phyloP scores from a whole-genome alignment of 1,140 invertebrate species.

The Trachymyrmex cornetzi region DNA sequence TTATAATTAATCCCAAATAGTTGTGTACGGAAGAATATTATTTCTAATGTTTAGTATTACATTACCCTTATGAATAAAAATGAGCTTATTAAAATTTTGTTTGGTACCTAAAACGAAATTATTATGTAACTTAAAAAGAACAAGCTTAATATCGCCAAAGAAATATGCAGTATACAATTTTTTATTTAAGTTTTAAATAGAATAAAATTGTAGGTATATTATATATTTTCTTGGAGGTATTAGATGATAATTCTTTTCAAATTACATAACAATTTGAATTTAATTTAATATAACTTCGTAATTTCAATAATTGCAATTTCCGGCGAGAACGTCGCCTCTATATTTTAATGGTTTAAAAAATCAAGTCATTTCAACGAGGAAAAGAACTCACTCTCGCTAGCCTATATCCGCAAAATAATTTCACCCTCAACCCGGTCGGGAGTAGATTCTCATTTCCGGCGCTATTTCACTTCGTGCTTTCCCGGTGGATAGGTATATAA shows the following conservation, averaged over 20 bases:
- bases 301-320: slow-evolving; percentile 32
- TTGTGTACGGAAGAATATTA: slow-evolving; percentile 17
- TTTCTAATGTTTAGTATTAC: background rate
- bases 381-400: slow-evolving; percentile 45
- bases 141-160: too few relatives aligned
- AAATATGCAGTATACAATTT: too few relatives aligned
- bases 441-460: slow-evolving; percentile 70
- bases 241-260: background rate
- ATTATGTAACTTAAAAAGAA: too few relatives aligned
- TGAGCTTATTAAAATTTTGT: background rate
- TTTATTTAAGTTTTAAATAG: too few relatives aligned
- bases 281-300: slow-evolving; percentile 26
- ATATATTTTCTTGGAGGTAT: background rate
- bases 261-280: background rate
- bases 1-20: background rate
- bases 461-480: slow-evolving; percentile 66
- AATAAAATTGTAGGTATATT: background rate
- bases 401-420: slow-evolving; percentile 64
- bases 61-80: background rate
- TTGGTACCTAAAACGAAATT: too few relatives aligned
- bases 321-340: slow-evolving; percentile 15
- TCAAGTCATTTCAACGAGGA: slow-evolving; percentile 8
- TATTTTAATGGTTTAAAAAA: slow-evolving; percentile 46
- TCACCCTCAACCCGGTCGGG: slow-evolving; percentile 49
- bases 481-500: slow-evolving; percentile 61